A percentile compares a stretch with the other conserved stretches of the same genome.
Evolutionary conservation across 2,113 vertebrate species (phyloP).

Genomic region (Seriola quinqueradiata): DNA sequence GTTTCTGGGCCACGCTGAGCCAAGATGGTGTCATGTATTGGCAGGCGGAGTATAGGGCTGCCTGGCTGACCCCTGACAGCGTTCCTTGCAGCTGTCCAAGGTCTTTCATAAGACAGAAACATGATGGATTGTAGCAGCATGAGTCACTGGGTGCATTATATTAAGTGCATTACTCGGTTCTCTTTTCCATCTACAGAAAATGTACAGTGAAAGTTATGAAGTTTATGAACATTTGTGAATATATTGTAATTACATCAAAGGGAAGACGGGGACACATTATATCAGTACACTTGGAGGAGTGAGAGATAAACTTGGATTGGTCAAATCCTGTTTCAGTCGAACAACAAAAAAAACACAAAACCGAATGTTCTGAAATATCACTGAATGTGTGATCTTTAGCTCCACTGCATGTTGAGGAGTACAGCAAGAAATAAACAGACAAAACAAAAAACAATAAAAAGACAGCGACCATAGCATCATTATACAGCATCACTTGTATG

Average conservation of each 20-base stretch:
- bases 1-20: constrained; percentile 40
- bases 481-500: background rate
- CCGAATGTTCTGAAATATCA: too few relatives aligned
- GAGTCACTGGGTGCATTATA: constrained; percentile 27
- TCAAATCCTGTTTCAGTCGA: background rate
- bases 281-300: background rate
- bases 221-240: background rate
- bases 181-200: constrained; percentile 8
- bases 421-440: background rate
- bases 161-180: constrained; percentile 9
- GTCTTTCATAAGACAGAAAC: constrained; percentile 49
- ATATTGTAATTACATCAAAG: background rate
- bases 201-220: background rate
- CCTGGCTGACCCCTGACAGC: constrained; percentile 51
- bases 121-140: constrained; percentile 28
- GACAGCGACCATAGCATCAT: background rate
- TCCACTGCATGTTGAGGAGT: constrained; percentile 9
- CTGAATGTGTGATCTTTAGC: background rate
- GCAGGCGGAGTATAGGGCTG: constrained; percentile 45
- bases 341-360: background rate
- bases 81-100: constrained; percentile 49
- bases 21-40: constrained; percentile 70
- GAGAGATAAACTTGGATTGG: background rate
- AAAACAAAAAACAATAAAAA: background rate
- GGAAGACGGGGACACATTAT: background rate